Evolutionary conservation across 1,140 invertebrate genomes (phyloP).

Genomic region (Phortica variegata): DNA sequence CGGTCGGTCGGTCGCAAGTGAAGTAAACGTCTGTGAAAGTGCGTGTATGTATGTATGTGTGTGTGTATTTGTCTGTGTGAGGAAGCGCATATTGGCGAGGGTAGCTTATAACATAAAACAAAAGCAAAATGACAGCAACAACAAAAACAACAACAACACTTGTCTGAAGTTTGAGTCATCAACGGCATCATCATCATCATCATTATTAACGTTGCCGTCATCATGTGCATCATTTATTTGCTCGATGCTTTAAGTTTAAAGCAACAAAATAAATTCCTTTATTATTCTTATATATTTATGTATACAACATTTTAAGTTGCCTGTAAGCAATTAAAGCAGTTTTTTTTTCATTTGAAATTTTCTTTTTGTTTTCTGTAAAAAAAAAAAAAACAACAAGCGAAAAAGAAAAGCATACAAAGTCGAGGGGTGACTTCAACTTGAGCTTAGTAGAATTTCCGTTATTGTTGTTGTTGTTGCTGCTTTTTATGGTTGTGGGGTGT

Average conservation of each 20-base stretch:
- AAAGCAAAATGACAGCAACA: no score
- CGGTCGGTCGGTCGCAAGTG: no score
- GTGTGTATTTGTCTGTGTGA: slow-evolving; percentile 17
- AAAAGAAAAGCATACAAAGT: no score
- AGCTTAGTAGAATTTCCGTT: no score
- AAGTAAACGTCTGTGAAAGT: no score
- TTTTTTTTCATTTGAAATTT: slow-evolving; percentile 17
- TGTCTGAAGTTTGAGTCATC: slow-evolving; percentile 48
- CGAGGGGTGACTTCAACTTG: no score
- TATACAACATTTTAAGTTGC: no score
- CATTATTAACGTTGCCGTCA: slow-evolving; percentile 16
- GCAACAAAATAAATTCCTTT: slow-evolving; percentile 25
- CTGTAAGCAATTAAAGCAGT: no score
- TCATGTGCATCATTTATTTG: no score
- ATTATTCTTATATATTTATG: slow-evolving; percentile 13
- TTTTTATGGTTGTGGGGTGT: slow-evolving; percentile 8
- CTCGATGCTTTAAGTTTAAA: slow-evolving; percentile 39
- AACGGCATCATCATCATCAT: slow-evolving; percentile 15
- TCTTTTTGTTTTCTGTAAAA: slow-evolving; percentile 2
- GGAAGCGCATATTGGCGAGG: no score
- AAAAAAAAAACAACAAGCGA: not conserved
- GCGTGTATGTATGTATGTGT: slow-evolving; percentile 2
- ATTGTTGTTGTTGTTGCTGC: not conserved
- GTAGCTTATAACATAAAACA: no score
- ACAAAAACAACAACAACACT: no score